phyloP scores from a whole-genome alignment of 2,888 invertebrate species.

The Oxyteleia sp. region DNA sequence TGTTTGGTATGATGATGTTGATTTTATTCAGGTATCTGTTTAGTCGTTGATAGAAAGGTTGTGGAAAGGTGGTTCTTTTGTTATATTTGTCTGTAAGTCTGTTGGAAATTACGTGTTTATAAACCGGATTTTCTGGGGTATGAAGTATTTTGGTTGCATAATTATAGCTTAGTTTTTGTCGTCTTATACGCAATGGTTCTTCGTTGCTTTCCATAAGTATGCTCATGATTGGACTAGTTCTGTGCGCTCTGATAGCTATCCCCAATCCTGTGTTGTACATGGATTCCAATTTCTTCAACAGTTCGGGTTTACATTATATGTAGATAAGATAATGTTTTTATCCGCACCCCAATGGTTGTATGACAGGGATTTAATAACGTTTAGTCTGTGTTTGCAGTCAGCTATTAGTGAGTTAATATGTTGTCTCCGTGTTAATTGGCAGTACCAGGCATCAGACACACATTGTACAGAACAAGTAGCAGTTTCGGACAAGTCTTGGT shows the following conservation, averaged over 20 bases:
- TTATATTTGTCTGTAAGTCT: not conserved
- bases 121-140: not conserved
- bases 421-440: conserved; percentile 70
- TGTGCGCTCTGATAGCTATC: not conserved
- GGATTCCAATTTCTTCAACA: not conserved
- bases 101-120: not conserved
- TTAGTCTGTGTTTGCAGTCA: conserved; percentile 48
- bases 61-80: not conserved
- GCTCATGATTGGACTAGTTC: conserved; percentile 11
- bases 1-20: not conserved
- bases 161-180: not conserved
- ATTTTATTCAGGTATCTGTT: conserved; percentile 7
- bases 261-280: not conserved
- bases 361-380: conserved; percentile 49
- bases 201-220: conserved; percentile 9
- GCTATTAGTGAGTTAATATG: conserved; percentile 54
- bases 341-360: conserved; percentile 20
- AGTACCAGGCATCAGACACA: too few species aligned
- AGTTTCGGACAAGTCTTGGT: too few species aligned
- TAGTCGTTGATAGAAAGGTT: conserved; percentile 15
- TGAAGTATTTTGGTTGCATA: not conserved
- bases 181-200: not conserved
- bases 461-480: too few species aligned
- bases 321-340: conserved; percentile 28
- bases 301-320: conserved; percentile 41